Percentiles rank a stretch among this genome's conserved stretches.
Conservation (phyloP, 2,113 vertebrate genomes). For the Callaeas wilsoni region DNA sequence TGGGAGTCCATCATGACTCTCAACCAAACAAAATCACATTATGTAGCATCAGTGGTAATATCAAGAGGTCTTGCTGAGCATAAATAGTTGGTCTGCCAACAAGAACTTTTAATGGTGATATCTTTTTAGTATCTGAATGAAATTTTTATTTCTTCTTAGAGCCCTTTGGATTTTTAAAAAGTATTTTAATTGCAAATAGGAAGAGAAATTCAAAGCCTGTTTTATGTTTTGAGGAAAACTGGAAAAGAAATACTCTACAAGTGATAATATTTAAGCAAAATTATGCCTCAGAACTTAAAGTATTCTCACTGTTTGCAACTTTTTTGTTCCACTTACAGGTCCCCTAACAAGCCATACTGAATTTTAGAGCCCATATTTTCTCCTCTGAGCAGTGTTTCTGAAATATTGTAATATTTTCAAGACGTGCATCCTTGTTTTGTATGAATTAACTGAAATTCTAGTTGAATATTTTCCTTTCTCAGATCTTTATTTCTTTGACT, state of each 20-base stretch:
- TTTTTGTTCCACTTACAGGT: background rate
- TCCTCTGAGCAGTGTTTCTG: background rate
- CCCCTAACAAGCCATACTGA: background rate
- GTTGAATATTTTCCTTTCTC: background rate
- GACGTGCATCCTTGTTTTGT: background rate
- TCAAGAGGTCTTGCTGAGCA: background rate
- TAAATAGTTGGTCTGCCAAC: background rate
- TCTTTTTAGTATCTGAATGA: background rate
- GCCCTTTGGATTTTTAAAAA: background rate
- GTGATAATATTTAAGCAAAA: background rate
- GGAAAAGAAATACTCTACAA: background rate
- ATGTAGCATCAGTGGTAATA: background rate
- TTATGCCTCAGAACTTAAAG: background rate
- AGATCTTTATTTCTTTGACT: background rate
- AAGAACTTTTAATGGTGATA: background rate
- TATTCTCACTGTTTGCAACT: background rate
- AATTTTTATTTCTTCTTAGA: background rate
- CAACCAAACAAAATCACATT: background rate
- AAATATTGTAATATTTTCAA: background rate
- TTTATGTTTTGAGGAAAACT: background rate
- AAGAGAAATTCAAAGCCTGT: background rate
- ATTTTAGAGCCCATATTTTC: background rate
- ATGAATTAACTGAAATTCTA: background rate
- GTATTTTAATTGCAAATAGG: background rate
- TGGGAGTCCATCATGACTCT: background rate